phyloP scores from a whole-genome alignment of 2,888 invertebrate species.

The Dastarcus helophoroides region DNA sequence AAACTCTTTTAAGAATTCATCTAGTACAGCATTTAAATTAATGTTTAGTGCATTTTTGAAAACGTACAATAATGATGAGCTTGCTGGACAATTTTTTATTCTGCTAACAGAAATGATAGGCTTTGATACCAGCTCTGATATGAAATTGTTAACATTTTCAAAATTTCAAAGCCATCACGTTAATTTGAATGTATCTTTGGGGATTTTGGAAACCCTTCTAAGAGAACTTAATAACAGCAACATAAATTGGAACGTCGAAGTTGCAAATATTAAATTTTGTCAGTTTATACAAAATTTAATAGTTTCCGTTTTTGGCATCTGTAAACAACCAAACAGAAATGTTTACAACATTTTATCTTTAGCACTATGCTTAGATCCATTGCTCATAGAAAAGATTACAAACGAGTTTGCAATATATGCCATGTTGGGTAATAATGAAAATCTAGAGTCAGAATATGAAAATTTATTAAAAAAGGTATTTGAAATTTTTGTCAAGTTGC shows the following conservation, averaged over 20 bases:
- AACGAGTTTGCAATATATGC: conserved; percentile 24
- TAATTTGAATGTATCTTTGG: conserved; percentile 19
- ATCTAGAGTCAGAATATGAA: conserved; percentile 20
- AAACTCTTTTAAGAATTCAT: conserved; percentile 10
- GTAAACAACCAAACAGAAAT: conserved; percentile 17
- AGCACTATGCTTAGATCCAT: conserved; percentile 27
- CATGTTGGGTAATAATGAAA: conserved; percentile 21
- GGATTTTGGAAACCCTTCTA: conserved; percentile 10
- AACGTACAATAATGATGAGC: conserved; percentile 18
- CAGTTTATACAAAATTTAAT: conserved; percentile 26
- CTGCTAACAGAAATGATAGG: conserved; percentile 23
- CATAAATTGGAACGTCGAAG: conserved; percentile 12
- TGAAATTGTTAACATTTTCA: conserved; percentile 15
- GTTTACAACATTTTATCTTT: conserved; percentile 25
- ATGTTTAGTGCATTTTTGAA: conserved; percentile 24
- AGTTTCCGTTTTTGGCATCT: conserved; percentile 19
- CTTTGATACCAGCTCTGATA: conserved; percentile 21
- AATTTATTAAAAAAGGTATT: conserved; percentile 25
- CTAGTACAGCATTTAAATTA: conserved; percentile 21
- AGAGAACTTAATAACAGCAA: conserved; percentile 9
- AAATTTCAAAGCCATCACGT: conserved; percentile 10
- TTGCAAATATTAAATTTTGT: conserved; percentile 21
- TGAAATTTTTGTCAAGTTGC: conserved; percentile 30
- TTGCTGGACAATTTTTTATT: conserved; percentile 23
- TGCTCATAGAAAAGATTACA: conserved; percentile 25